Conservation (phyloP, 2,113 vertebrate genomes). For the Bujurquina vittata region DNA sequence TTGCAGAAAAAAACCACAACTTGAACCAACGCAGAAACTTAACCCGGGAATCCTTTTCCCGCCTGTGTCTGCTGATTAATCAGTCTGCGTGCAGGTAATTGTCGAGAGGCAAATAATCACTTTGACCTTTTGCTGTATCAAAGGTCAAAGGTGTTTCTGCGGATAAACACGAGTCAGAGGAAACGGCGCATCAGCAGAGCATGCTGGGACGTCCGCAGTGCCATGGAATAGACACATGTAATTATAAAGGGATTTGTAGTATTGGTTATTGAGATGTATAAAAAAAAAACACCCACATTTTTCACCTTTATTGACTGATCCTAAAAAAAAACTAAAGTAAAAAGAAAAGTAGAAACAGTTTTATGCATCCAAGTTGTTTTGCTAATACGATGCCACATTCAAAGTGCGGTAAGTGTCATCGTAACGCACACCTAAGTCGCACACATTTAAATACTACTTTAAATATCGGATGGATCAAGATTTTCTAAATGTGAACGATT, state of each 20-base stretch:
- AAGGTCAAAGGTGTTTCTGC: constrained; percentile 65
- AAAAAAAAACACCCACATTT: background rate
- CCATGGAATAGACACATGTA: background rate
- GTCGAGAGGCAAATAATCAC: constrained; percentile 67
- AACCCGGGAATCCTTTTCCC: constrained; percentile 30
- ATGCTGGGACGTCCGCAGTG: background rate
- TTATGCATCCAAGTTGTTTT: too few relatives aligned
- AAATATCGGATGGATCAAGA: background rate
- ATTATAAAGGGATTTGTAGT: background rate
- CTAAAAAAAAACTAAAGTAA: background rate
- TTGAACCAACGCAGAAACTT: constrained; percentile 41
- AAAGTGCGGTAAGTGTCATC: too few relatives aligned
- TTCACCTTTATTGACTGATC: background rate
- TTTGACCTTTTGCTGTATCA: constrained; percentile 67
- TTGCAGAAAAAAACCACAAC: constrained; percentile 26
- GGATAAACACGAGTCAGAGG: constrained; percentile 29
- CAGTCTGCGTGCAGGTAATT: constrained; percentile 60
- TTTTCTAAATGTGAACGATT: constrained; percentile 39
- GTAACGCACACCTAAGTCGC: background rate
- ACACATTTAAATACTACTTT: background rate
- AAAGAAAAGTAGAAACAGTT: too few relatives aligned
- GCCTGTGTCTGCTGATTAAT: constrained; percentile 53
- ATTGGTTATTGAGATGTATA: background rate
- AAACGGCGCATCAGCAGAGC: background rate
- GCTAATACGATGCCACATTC: too few relatives aligned